These are phyloP conservation scores for Mionectes olivaceus DNA, from an alignment of 2,797 vertebrate genomes.

Conservation along the genomic window DNA sequence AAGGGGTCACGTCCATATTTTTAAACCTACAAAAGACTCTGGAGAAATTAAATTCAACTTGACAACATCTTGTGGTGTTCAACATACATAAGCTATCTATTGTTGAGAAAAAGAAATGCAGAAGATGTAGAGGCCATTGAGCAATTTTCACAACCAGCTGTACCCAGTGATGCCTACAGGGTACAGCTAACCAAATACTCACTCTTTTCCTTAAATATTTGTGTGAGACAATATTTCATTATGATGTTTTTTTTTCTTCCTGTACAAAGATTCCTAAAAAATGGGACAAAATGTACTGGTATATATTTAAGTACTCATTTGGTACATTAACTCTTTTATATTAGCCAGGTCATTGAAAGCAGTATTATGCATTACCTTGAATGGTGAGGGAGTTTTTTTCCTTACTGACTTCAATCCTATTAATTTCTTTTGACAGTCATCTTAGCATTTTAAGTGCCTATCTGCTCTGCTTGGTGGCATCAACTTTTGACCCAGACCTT, in stretches of 20 bases:
- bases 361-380: background rate
- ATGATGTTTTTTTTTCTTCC: background rate
- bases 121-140: background rate
- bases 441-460: background rate
- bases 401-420: background rate
- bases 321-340: background rate
- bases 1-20: background rate
- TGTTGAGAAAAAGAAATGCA: background rate
- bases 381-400: background rate
- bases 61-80: background rate
- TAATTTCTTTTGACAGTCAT: background rate
- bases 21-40: background rate
- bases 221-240: background rate
- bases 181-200: background rate
- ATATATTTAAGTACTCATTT: background rate
- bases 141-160: background rate
- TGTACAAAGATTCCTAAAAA: background rate
- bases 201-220: background rate
- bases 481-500: background rate
- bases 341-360: background rate
- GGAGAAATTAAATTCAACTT: background rate
- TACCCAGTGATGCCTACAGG: background rate
- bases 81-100: background rate
- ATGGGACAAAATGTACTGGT: background rate
- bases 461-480: background rate